Base-by-base conservation (phyloP, 2,888 invertebrate species). In the Archips crataeganus region DNA sequence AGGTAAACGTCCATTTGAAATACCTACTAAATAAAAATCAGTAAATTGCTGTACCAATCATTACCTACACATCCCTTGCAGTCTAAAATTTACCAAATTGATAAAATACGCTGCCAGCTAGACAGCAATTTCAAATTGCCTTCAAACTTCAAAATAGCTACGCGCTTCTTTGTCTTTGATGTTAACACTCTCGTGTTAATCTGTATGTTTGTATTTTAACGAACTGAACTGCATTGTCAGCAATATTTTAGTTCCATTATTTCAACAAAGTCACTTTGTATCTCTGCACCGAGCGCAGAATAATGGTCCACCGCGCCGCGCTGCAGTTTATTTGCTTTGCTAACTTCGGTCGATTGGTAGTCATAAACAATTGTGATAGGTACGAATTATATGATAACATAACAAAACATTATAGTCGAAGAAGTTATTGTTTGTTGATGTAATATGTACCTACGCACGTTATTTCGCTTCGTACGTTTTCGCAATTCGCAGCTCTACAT, bases 341-440 rank as follows among this genome's bases (percentile, higher is more conserved):
- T 64, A 65, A 61, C 69, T 65, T 51, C 65, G 39, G 70, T 70
- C 70, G 74, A 74, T 74, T 61, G 70, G 74, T 60, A 64, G 60
- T 60, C 54, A 65, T 74, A 74, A 70, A 74, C 65, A 74, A 65
- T 54, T 61, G 65, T 39, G 60, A 74, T 69, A 73, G 64, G 59
- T 74, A 60, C 60, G 60, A 65, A 65, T 74, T 70, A 69, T 69
- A 60, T 74, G 73, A 69, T 64, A 74, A 69, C 69, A 69, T 54
- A 70, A 34, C 63, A 54, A 68, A 68, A 68, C 64, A 74, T 68
- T 72, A 62, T 57, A 68, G 68, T 64, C 36, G 60, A 65, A 70
- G 65, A 65, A 65, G 74, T 74, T 73, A 69, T 73, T 59, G 63
- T 73, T 73, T 69, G 73, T 73, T 69, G 63, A 69, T 42, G 59